Conservation (phyloP, 2,888 invertebrate genomes). For the Chironomus tentans region DNA sequence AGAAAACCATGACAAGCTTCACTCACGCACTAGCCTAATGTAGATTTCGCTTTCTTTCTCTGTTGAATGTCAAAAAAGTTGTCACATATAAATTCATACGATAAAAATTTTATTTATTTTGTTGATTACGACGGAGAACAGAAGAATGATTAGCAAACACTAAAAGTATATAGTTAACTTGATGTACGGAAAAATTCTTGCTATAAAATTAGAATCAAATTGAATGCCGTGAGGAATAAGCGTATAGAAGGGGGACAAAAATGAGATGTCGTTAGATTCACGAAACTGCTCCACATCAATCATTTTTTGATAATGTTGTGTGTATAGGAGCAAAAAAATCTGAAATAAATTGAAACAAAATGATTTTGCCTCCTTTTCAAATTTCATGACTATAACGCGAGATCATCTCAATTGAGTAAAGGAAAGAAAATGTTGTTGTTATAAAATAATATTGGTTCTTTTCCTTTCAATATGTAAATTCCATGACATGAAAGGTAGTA, state of each 20-base stretch:
- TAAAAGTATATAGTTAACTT: too few relatives aligned
- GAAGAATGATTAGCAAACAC: neutral
- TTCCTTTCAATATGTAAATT: too few relatives aligned
- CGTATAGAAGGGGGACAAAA: neutral
- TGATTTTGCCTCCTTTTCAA: too few relatives aligned
- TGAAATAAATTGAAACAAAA: neutral
- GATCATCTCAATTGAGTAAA: too few relatives aligned
- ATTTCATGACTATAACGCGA: too few relatives aligned
- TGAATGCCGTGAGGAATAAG: neutral
- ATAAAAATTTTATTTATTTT: neutral
- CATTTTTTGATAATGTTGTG: neutral
- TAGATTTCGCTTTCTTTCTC: neutral
- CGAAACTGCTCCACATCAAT: neutral
- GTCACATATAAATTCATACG: neutral
- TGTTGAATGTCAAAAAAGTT: neutral
- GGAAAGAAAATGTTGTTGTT: too few relatives aligned
- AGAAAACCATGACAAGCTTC: neutral
- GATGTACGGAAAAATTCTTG: too few relatives aligned
- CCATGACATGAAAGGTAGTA: too few relatives aligned
- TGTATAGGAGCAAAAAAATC: neutral
- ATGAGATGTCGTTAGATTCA: neutral
- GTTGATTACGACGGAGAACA: neutral
- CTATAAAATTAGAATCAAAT: too few relatives aligned
- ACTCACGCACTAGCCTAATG: neutral
- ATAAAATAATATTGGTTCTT: too few relatives aligned